phyloP scores from a whole-genome alignment of 1,140 invertebrate species.

The Penaeus indicus region DNA sequence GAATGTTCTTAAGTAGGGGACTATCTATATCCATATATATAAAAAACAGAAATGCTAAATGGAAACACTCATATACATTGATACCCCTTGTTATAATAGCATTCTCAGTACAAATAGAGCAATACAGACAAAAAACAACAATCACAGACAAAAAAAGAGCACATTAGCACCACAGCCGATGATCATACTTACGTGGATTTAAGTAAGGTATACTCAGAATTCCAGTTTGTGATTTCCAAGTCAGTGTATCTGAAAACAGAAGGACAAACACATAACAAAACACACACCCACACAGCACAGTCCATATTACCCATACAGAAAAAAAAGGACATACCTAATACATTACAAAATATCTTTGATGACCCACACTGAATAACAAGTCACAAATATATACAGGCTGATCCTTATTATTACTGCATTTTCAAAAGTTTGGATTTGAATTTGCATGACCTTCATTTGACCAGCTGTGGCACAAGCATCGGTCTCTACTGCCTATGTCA shows the following conservation, averaged over 20 bases:
- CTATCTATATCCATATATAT: too few species aligned
- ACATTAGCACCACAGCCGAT: background rate
- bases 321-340: background rate
- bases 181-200: constrained; percentile 24
- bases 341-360: background rate
- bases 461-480: too few species aligned
- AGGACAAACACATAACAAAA: background rate
- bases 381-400: too few species aligned
- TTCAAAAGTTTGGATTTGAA: too few species aligned
- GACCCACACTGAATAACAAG: background rate
- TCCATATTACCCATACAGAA: background rate
- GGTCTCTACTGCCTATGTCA: too few species aligned
- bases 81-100: too few species aligned
- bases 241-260: constrained; percentile 39
- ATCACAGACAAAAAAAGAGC: background rate
- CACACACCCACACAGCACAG: background rate
- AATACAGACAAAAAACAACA: background rate
- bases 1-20: too few species aligned
- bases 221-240: background rate
- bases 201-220: constrained; percentile 44
- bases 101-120: too few species aligned
- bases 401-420: too few species aligned
- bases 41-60: too few species aligned
- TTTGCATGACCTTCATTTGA: too few species aligned
- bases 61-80: too few species aligned